Evolutionary conservation across 1,140 invertebrate genomes (phyloP).

Genomic region (Orius laevigatus): DNA sequence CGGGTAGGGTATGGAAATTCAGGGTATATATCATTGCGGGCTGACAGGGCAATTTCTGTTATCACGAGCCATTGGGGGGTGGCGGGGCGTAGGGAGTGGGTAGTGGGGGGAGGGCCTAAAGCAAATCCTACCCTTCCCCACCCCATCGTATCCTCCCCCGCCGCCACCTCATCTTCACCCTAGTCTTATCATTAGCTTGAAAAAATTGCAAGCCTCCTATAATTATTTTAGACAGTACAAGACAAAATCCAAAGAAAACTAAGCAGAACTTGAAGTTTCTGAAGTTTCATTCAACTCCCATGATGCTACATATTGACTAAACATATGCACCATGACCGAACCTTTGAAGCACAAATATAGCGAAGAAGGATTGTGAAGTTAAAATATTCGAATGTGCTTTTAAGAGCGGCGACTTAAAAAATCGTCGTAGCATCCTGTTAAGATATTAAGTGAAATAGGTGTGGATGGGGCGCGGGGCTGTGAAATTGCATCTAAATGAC

Average conservation of each 20-base stretch:
- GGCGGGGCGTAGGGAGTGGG: conserved; percentile 23
- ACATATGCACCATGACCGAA: no score
- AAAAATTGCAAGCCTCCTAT: no score
- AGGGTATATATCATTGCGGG: conserved; percentile 22
- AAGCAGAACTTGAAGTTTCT: no score
- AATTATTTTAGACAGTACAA: no score
- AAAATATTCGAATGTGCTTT: conserved; percentile 21
- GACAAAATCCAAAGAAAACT: no score
- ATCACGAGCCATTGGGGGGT: conserved; percentile 18
- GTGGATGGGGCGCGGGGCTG: conserved; percentile 12
- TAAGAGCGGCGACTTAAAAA: conserved; percentile 14
- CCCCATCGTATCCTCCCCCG: conserved; percentile 18
- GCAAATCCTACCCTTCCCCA: conserved; percentile 27
- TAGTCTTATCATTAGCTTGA: conserved; percentile 3
- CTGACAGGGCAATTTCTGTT: conserved; percentile 23
- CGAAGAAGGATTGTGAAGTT: no score
- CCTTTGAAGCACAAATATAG: conserved; percentile 13
- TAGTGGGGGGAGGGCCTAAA: conserved; percentile 27
- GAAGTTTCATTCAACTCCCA: no score
- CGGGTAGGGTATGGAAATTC: conserved; percentile 20
- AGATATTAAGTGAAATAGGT: conserved; percentile 6
- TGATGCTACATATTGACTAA: no score
- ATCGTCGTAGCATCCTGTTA: background rate
- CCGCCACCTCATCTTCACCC: conserved; percentile 15
- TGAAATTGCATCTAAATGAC: conserved; percentile 9